Conservation (phyloP, 2,797 vertebrate genomes). For the Sus cebifrons region DNA sequence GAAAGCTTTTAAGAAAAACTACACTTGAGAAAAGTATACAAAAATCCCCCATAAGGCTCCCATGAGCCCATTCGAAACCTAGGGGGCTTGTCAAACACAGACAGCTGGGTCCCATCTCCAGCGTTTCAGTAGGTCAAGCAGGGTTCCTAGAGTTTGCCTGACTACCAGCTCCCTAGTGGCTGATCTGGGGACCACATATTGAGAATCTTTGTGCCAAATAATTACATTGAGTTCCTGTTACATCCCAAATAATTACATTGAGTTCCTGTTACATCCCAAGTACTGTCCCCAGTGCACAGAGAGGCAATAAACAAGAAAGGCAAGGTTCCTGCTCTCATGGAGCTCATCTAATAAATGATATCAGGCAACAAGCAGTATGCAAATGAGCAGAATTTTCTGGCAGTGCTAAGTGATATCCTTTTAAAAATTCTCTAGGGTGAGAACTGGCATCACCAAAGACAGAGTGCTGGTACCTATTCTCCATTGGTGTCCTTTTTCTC, state of each 20-base stretch:
- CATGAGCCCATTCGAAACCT: background rate
- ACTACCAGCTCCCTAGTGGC: background rate
- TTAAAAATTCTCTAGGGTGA: background rate
- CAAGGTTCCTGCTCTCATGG: background rate
- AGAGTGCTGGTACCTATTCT: background rate
- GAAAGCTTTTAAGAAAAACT: slow-evolving; percentile 29
- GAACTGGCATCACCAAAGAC: background rate
- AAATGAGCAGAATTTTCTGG: background rate
- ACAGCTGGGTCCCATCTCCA: background rate
- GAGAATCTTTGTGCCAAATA: background rate
- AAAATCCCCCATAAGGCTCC: background rate
- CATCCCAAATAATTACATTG: background rate
- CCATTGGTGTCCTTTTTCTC: background rate
- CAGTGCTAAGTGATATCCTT: background rate
- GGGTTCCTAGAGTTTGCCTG: background rate
- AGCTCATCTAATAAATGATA: background rate
- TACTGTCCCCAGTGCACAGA: no score
- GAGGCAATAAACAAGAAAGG: background rate
- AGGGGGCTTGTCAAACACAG: background rate
- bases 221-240: background rate
- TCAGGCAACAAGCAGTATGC: background rate
- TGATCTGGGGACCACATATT: background rate
- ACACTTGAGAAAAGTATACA: background rate
- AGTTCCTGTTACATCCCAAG: background rate
- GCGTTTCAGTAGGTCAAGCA: background rate